These are phyloP conservation scores for Leucophenga maculata DNA, from an alignment of 2,888 invertebrate species.

Conservation along the genomic window DNA sequence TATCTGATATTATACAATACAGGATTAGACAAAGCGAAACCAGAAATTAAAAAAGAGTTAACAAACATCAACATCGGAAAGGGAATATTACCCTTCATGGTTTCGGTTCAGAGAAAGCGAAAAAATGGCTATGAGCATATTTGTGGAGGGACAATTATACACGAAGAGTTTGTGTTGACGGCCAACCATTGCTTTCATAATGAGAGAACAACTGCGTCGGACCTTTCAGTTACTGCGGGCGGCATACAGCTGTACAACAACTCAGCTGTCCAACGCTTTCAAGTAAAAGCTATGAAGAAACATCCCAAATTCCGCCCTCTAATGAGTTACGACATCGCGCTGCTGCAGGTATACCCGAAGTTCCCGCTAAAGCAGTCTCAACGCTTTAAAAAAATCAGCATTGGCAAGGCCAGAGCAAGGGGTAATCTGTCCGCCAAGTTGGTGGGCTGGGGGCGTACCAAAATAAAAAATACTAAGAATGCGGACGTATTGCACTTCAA, in stretches of 20 bases:
- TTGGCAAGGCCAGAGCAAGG: slow-evolving; percentile 8
- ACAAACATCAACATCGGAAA: too few species aligned
- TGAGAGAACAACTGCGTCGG: too few species aligned
- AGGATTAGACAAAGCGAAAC: too few species aligned
- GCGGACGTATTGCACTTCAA: slow-evolving; percentile 56
- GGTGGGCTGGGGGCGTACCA: slow-evolving; percentile 66
- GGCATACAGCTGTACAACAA: slow-evolving; percentile 38
- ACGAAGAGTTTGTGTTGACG: slow-evolving; percentile 59
- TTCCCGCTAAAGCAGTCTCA: slow-evolving; percentile 53
- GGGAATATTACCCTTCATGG: slow-evolving; percentile 43
- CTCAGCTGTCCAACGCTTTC: slow-evolving; percentile 42
- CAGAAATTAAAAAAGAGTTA: too few species aligned
- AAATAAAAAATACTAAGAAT: slow-evolving; percentile 29
- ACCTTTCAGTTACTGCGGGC: slow-evolving; percentile 52
- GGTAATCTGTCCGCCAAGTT: slow-evolving; percentile 37
- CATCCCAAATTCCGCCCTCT: slow-evolving; percentile 59
- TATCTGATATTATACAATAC: too few species aligned
- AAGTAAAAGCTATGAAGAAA: slow-evolving; percentile 43
- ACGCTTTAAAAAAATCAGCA: slow-evolving; percentile 40
- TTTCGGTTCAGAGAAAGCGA: slow-evolving; percentile 47
- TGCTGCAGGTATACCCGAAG: slow-evolving; percentile 51
- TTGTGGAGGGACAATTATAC: slow-evolving; percentile 68
- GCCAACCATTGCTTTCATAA: slow-evolving; percentile 64
- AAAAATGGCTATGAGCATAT: slow-evolving; percentile 45
- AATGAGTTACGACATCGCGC: slow-evolving; percentile 59